Base-by-base conservation (phyloP, 2,888 invertebrate genomes). In the Nomada goodeniana region DNA sequence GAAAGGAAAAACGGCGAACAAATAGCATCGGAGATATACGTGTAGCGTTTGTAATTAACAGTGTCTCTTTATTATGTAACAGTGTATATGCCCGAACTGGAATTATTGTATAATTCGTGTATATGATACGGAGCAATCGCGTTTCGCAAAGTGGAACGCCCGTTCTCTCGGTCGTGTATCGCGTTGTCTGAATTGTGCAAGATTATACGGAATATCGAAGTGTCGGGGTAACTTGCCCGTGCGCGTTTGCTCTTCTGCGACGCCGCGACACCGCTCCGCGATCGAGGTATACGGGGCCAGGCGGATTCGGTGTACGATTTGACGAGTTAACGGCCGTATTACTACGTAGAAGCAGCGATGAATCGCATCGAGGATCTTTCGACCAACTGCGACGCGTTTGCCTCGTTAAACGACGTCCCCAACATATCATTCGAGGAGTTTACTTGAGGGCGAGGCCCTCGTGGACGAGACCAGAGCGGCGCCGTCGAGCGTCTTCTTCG, bases 31-130 rank as follows among this genome's bases (percentile, higher is more conserved):
- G 59, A 64, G 65, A 78, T 80, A 76, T 82, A 85, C 64, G 80
- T 87, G 86, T 90, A 89, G 86, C 85, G 83, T 90, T 88, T 89
- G 85, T 90, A 90, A 90, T 89, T 87, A 60, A 88, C 84, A 82
- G 80, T 88, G 87, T 91, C 88, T 89, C 87, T 89, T 90, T 86
- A 89, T 89, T 84, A 89, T 87, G 76, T 90, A 90, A 90, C 80
- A 82, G 86, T 89, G 86, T 88, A 89, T 89, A 86, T 86, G 86
- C 86, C 88, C 87, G 88, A 68, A 78, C 83, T 83, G 86, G 77
- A 80, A 89, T 89, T 84, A 86, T 72, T 76, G 74, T 85, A 87
- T 82, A 81, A 80, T 86, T 87, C 87, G 86, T 84, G 80, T 88
- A 84, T 86, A 85, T 83, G 86, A 87, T 79, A 79, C 76, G 76